A percentile compares a stretch with the other conserved stretches of the same genome.
phyloP scores from a whole-genome alignment of 2,113 vertebrate species.

The Eira barbara region DNA sequence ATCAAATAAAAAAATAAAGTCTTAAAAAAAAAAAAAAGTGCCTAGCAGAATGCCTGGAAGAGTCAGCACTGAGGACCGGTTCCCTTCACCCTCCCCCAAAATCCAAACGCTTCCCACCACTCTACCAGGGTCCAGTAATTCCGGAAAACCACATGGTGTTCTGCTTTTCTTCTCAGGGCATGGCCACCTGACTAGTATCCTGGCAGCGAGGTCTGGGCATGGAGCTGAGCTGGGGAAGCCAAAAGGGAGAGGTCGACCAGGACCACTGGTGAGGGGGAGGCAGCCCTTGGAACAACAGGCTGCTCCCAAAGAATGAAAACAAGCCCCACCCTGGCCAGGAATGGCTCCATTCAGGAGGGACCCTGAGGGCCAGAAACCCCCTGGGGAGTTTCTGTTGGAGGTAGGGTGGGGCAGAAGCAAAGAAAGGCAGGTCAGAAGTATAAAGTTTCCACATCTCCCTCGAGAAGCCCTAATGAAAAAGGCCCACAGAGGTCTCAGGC shows the following conservation, averaged over 20 bases:
- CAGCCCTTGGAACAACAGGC: constrained; percentile 68
- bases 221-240: neutral
- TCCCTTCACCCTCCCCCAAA: neutral
- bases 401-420: constrained; percentile 46
- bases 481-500: neutral
- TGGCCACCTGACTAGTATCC: neutral
- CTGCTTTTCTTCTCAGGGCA: constrained; percentile 24
- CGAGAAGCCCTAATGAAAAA: neutral
- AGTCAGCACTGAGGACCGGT: neutral
- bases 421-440: constrained; percentile 48
- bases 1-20: no score
- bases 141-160: neutral
- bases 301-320: constrained; percentile 74
- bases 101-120: neutral
- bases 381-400: constrained; percentile 70
- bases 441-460: constrained; percentile 43
- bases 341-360: constrained; percentile 75
- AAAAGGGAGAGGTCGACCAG: neutral
- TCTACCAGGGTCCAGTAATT: neutral
- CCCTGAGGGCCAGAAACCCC: constrained; percentile 77
- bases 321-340: constrained; percentile 72
- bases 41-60: neutral
- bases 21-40: neutral
- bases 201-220: neutral
- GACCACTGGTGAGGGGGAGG: constrained; percentile 56